These are phyloP conservation scores for Thecophora atra DNA, from an alignment of 2,888 invertebrate species.

Conservation along the genomic window DNA sequence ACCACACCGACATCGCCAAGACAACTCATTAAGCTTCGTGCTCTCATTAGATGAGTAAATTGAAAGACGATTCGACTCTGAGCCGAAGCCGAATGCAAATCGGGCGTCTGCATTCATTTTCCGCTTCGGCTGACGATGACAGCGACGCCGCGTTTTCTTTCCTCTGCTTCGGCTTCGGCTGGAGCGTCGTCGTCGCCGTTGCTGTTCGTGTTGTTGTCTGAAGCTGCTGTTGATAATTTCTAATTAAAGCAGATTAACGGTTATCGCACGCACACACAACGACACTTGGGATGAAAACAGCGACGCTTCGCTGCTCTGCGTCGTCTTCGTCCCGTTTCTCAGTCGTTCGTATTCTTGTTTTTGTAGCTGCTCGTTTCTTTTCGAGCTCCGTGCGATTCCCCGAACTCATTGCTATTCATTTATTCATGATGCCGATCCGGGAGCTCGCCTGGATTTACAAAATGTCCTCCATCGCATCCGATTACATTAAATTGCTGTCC, in stretches of 20 bases:
- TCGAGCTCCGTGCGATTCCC: neutral
- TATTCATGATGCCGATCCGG: slow-evolving; percentile 13
- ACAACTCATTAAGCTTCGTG: slow-evolving; percentile 7
- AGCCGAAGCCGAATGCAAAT: neutral
- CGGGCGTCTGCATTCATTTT: too few species aligned
- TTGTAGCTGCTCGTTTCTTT: neutral
- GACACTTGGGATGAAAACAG: neutral
- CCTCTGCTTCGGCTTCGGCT: neutral
- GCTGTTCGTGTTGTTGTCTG: neutral
- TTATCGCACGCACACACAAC: neutral
- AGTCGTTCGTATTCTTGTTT: neutral
- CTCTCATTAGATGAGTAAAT: slow-evolving; percentile 10
- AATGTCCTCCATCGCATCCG: slow-evolving; percentile 1
- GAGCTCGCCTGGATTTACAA: slow-evolving; percentile 2
- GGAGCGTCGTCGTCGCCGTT: neutral
- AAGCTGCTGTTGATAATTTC: slow-evolving; percentile 24
- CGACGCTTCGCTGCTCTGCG: neutral
- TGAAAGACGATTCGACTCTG: slow-evolving; percentile 5
- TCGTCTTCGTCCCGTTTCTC: neutral
- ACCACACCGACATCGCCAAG: too few species aligned
- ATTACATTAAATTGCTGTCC: slow-evolving; percentile 11
- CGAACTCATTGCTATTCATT: slow-evolving; percentile 18
- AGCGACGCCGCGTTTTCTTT: too few species aligned
- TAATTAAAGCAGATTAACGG: slow-evolving; percentile 34
- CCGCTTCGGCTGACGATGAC: too few species aligned